phyloP scores from a whole-genome alignment of 2,113 vertebrate genomes.

The Tetrax tetrax region DNA sequence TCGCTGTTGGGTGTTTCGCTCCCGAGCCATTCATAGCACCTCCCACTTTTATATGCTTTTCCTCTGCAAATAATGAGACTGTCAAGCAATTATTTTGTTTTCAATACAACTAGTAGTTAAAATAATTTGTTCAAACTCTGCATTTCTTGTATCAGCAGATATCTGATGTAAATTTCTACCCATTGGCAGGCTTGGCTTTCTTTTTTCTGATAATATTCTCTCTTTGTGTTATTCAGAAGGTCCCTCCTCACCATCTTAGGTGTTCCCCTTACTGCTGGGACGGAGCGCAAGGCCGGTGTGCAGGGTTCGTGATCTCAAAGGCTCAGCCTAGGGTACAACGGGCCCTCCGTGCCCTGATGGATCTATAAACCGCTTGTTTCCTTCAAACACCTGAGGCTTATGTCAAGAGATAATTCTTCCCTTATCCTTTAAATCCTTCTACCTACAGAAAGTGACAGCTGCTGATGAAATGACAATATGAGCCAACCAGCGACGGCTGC shows the following conservation, averaged over 20 bases:
- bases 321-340: not conserved
- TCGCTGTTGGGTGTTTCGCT: not conserved
- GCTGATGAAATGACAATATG: not conserved
- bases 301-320: fast-evolving
- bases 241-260: not conserved
- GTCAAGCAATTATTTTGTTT: not conserved
- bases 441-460: not conserved
- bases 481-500: not conserved
- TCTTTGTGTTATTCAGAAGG: not conserved
- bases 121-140: not conserved
- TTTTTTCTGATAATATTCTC: not conserved
- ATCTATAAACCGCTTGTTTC: not conserved
- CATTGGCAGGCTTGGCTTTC: not conserved
- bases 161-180: not conserved
- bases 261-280: not conserved
- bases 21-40: not conserved
- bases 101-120: not conserved
- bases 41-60: not conserved
- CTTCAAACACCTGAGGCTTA: not conserved
- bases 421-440: not conserved
- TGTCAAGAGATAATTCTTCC: not conserved
- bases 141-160: not conserved
- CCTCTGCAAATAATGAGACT: not conserved
- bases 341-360: not conserved
- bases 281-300: not conserved